Conservation (phyloP, 2,113 vertebrate genomes). For the Gavialis gangeticus region DNA sequence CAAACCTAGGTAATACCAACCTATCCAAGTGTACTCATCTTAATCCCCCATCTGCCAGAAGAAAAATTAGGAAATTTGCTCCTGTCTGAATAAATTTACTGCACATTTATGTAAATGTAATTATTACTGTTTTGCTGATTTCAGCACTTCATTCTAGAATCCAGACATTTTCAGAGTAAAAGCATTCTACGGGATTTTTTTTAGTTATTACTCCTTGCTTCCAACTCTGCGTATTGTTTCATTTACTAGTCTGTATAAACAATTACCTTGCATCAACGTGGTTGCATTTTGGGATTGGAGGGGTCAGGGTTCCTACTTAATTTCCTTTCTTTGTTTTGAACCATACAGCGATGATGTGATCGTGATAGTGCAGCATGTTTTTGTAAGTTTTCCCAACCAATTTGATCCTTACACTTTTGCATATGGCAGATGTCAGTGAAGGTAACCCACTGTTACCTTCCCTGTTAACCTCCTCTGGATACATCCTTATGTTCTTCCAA, state of each 20-base stretch:
- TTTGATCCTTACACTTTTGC: not conserved
- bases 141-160: not conserved
- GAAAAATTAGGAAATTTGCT: not conserved
- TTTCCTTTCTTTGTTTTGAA: not conserved
- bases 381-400: not conserved
- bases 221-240: not conserved
- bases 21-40: not conserved
- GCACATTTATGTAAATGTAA: not conserved
- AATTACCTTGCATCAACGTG: not conserved
- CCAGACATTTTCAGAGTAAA: not conserved
- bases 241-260: not conserved
- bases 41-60: not conserved
- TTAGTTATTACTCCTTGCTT: not conserved
- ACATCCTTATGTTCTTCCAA: not conserved
- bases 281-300: not conserved
- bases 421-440: not conserved
- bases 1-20: not conserved
- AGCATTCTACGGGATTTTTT: not conserved
- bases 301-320: not conserved
- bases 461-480: not conserved
- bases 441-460: not conserved
- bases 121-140: not conserved
- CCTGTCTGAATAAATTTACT: not conserved
- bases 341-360: not conserved
- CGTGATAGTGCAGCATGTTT: fast-evolving